These are phyloP conservation scores for Phaonia tiefii DNA, from an alignment of 2,888 invertebrate species.

Conservation along the genomic window DNA sequence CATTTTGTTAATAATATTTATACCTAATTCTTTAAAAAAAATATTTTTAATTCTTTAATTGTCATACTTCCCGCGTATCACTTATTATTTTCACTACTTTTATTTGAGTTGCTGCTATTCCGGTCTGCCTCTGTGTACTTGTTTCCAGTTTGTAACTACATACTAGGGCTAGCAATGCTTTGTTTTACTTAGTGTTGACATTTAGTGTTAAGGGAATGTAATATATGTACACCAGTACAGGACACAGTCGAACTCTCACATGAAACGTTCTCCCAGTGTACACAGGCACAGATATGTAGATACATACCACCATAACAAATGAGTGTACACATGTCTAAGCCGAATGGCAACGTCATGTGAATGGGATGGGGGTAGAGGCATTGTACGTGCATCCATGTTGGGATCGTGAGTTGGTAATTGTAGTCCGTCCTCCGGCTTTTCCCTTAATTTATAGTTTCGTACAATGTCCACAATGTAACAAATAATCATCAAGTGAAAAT, in stretches of 20 bases:
- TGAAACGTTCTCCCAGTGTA: not conserved
- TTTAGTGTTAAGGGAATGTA: constrained; percentile 57
- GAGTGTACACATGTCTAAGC: no score
- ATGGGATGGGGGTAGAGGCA: no score
- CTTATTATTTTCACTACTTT: constrained; percentile 7
- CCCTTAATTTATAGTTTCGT: constrained; percentile 50
- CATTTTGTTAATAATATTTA: no score
- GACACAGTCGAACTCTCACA: not conserved
- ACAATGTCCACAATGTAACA: constrained; percentile 34
- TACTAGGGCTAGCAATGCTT: constrained; percentile 7
- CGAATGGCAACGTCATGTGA: no score
- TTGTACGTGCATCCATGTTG: not conserved
- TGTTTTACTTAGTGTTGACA: constrained; percentile 57
- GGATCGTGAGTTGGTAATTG: not conserved
- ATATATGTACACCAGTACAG: constrained; percentile 28
- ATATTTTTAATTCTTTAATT: no score
- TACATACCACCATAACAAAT: no score
- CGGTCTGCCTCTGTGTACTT: not conserved
- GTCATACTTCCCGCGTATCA: not conserved
- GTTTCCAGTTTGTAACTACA: constrained; percentile 34
- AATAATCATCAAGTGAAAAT: constrained; percentile 53
- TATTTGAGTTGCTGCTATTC: constrained; percentile 19
- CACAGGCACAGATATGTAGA: not conserved
- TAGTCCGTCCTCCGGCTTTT: constrained; percentile 5
- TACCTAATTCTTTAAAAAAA: no score